Conservation (phyloP, 2,113 vertebrate genomes). For the Thunnus thynnus region DNA sequence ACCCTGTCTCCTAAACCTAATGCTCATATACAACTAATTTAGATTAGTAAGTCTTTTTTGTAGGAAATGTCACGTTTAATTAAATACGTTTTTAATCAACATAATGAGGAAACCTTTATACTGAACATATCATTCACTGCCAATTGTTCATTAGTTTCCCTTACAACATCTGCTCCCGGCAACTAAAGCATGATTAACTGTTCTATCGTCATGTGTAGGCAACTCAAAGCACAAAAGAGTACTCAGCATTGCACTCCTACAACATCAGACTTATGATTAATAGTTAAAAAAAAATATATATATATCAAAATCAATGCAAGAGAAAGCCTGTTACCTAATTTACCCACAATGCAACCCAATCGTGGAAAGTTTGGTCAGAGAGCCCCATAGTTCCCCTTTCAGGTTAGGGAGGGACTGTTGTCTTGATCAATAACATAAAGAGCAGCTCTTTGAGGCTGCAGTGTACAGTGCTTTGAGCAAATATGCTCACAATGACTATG, state of each 20-base stretch:
- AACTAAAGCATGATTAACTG: background rate
- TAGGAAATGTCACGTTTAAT: background rate
- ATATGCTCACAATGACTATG: background rate
- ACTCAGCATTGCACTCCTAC: no score
- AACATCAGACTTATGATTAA: no score
- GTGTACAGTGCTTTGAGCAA: background rate
- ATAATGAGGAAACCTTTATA: slow-evolving; percentile 4
- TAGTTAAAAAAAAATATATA: no score
- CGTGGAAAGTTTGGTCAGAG: no score
- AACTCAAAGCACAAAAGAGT: background rate
- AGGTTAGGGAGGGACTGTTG: no score
- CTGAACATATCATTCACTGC: background rate
- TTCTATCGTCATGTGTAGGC: background rate
- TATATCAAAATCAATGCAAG: no score
- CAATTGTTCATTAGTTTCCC: slow-evolving; percentile 15
- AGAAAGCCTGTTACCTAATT: no score
- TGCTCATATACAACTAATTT: slow-evolving; percentile 4
- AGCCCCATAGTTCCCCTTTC: no score
- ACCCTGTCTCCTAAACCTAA: slow-evolving; percentile 11
- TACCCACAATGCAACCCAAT: no score
- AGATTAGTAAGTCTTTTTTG: background rate
- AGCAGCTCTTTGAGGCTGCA: background rate
- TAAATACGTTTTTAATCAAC: slow-evolving; percentile 21
- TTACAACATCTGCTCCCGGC: slow-evolving; percentile 16
- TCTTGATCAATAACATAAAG: no score